Evolutionary conservation across 2,113 vertebrate species (phyloP), one percentile per base, ranked within the genome.

Genomic region (Coracopsis vasa): DNA sequence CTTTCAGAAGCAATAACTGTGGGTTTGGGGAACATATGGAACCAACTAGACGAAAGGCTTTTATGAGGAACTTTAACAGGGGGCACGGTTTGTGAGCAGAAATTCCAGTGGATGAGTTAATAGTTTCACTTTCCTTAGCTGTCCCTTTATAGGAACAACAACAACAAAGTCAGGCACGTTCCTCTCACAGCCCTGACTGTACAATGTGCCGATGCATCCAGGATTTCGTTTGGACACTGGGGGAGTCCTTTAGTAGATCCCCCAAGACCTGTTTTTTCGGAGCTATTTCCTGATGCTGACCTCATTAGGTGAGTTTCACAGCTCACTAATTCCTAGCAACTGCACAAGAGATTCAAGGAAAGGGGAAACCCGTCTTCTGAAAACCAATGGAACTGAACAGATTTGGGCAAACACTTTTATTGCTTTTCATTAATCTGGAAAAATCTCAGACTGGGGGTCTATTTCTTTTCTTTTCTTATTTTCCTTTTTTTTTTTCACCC

Each of bases 51-150:
- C 8, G 14, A 97, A 96, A 96, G 96, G 77, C 95, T 97, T 97
- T 97, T 97, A 96, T 97, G 95, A 96, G 96, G 62, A 97, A 86
- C 88, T 97, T 97, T 97, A 97, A 97, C 89, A 96, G 96, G 89
- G 97, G 95, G 80, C 96, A 97, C 11, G 23, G 93, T 95, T 97
- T 97, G 96, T 90, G 96, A 97, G 96, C 67, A 96, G 91, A 97
- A 97, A 97, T 97, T 96, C 96, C 96, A 97, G 93, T 94, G 95
- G 96, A 97, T 94, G 95, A 97, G 95, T 97, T 97, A 97, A 97
- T 97, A 96, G 96, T 92, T 97, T 97, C 96, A 92, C 96, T 97
- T 97, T 97, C 82, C 82, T 97, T 96, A 91, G 95, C 94, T 94
- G 91, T 97, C 95, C 89, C 95, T 97, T 97, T 97, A 97, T 95